phyloP scores from a whole-genome alignment of 2,113 vertebrate genomes.

The Microcebus tavaratra region DNA sequence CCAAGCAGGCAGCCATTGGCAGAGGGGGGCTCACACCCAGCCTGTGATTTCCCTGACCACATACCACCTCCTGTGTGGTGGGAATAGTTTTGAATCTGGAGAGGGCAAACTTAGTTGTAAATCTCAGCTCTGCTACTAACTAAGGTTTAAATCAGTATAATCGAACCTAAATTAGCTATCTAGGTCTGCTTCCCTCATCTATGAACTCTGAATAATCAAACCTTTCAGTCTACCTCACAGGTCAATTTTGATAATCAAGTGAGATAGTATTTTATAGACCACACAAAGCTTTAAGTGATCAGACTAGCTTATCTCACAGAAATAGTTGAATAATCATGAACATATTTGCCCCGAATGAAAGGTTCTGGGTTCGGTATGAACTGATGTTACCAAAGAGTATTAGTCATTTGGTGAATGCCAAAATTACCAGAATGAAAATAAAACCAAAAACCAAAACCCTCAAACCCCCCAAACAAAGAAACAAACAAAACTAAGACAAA shows the following conservation, averaged over 20 bases:
- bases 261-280: neutral
- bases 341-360: neutral
- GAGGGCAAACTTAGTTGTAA: neutral
- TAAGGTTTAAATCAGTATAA: neutral
- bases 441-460: neutral
- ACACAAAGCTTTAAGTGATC: neutral
- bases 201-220: conserved; percentile 11
- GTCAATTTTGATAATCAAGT: neutral
- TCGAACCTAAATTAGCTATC: neutral
- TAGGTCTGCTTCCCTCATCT: neutral
- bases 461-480: neutral
- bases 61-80: fast-evolving
- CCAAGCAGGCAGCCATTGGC: neutral
- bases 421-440: conserved; percentile 9
- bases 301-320: neutral
- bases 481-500: neutral
- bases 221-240: neutral
- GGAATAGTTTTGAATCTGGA: neutral
- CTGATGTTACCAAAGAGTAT: neutral
- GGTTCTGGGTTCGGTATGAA: neutral
- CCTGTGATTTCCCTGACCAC: neutral
- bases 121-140: neutral
- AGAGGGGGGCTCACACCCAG: neutral
- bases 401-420: conserved; percentile 26
- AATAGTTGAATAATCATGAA: neutral